These are phyloP conservation scores for Blera fallax DNA, from an alignment of 2,888 invertebrate species.

Conservation along the genomic window DNA sequence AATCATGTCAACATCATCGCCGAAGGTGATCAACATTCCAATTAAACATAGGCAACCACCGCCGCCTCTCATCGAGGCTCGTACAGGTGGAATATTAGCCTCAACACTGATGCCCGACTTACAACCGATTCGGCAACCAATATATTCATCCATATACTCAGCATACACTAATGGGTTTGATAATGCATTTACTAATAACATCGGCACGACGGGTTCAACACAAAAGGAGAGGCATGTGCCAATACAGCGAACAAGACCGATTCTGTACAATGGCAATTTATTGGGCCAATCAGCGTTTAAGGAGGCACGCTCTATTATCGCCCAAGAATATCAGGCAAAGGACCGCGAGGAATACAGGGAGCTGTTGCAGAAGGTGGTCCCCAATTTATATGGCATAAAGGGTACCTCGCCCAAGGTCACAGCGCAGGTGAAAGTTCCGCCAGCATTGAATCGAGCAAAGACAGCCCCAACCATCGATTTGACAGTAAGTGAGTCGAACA, in stretches of 20 bases:
- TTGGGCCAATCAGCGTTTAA: neutral
- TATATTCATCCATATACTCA: slow-evolving; percentile 67
- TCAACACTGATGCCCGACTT: slow-evolving; percentile 73
- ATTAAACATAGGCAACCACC: slow-evolving; percentile 73
- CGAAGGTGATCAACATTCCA: slow-evolving; percentile 75
- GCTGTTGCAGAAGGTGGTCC: slow-evolving; percentile 69
- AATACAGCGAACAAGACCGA: slow-evolving; percentile 24
- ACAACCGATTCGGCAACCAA: slow-evolving; percentile 60
- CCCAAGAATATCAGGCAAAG: slow-evolving; percentile 74
- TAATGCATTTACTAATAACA: slow-evolving; percentile 60
- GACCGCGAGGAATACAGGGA: slow-evolving; percentile 75
- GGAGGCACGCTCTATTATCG: slow-evolving; percentile 73
- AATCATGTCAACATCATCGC: slow-evolving; percentile 11
- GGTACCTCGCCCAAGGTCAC: slow-evolving; percentile 35
- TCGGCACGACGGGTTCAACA: slow-evolving; percentile 63
- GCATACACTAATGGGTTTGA: slow-evolving; percentile 61
- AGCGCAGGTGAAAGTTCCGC: slow-evolving; percentile 27
- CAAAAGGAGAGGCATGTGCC: slow-evolving; percentile 41
- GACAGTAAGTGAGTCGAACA: neutral
- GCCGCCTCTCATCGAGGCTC: slow-evolving; percentile 75
- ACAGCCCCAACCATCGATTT: slow-evolving; percentile 21
- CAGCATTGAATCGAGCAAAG: slow-evolving; percentile 53
- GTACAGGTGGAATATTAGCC: slow-evolving; percentile 74
- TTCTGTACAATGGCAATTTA: slow-evolving; percentile 30
- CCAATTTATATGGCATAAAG: slow-evolving; percentile 72